Evolutionary conservation across 2,888 invertebrate species (phyloP).

Genomic region (Amblyteles armatorius): DNA sequence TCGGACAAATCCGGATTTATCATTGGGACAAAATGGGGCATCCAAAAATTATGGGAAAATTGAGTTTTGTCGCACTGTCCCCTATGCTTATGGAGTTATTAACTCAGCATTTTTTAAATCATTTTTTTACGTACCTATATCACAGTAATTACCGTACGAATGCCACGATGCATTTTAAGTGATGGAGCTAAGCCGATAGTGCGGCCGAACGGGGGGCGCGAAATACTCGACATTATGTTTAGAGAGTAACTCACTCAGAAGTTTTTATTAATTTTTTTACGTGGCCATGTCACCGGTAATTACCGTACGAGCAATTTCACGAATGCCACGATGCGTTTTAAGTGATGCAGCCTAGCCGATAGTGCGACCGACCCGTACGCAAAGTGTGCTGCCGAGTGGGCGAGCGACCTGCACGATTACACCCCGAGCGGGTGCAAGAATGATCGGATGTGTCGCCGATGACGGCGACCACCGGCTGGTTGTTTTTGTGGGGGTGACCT

Average conservation of each 20-base stretch:
- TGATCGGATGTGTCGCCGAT: conserved; percentile 28
- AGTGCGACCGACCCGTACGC: conserved; percentile 17
- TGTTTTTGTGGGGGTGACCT: conserved; percentile 41
- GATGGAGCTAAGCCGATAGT: conserved; percentile 52
- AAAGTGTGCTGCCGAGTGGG: neutral
- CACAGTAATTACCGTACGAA: neutral
- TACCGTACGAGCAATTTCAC: neutral
- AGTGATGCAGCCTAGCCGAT: conserved; percentile 50
- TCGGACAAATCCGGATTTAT: no score
- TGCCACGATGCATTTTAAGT: conserved; percentile 28
- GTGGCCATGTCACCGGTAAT: no score
- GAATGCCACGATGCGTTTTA: conserved; percentile 28
- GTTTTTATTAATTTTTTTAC: no score
- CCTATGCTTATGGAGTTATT: no score
- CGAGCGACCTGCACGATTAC: neutral
- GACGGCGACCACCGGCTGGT: conserved; percentile 25
- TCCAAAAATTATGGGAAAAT: no score
- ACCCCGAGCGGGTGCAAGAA: conserved; percentile 15
- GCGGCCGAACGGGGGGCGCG: conserved; percentile 7
- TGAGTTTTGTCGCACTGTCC: no score
- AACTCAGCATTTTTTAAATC: no score
- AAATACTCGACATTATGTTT: neutral
- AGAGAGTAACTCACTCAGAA: no score
- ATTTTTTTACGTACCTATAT: no score
- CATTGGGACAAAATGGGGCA: no score